phyloP scores from a whole-genome alignment of 2,888 invertebrate species.

The Dicyrtoma fusca region DNA sequence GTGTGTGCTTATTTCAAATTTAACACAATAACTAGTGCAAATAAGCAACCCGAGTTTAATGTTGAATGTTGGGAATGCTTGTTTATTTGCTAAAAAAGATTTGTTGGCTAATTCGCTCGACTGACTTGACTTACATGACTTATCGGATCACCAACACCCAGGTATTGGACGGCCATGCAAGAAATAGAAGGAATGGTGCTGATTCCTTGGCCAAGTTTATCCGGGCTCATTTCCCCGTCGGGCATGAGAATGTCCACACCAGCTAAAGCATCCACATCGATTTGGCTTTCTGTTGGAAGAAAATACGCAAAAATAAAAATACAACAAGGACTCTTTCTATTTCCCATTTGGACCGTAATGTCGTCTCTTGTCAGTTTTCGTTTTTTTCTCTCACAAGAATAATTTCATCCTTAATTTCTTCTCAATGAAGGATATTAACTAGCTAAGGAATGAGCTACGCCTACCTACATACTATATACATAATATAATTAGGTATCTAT shows the following conservation, averaged over 20 bases:
- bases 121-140: conserved; percentile 51
- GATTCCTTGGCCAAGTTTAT: conserved; percentile 38
- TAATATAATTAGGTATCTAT: no score
- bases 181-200: conserved; percentile 53
- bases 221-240: conserved; percentile 56
- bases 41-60: no score
- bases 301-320: not conserved
- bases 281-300: conserved; percentile 45
- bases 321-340: no score
- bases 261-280: conserved; percentile 54
- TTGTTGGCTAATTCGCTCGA: no score
- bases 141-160: conserved; percentile 54
- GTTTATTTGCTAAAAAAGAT: not conserved
- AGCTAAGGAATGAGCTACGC: no score
- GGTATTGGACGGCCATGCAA: conserved; percentile 49
- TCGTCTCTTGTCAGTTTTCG: not conserved
- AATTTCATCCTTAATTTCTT: not conserved
- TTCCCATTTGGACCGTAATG: no score
- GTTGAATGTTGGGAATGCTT: not conserved
- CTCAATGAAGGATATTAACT: not conserved
- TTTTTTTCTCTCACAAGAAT: not conserved
- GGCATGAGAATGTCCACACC: conserved; percentile 54
- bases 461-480: no score
- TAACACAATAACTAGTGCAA: no score
- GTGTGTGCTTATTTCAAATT: no score